phyloP scores from a whole-genome alignment of 2,113 vertebrate genomes.

The Macrotis lagotis region DNA sequence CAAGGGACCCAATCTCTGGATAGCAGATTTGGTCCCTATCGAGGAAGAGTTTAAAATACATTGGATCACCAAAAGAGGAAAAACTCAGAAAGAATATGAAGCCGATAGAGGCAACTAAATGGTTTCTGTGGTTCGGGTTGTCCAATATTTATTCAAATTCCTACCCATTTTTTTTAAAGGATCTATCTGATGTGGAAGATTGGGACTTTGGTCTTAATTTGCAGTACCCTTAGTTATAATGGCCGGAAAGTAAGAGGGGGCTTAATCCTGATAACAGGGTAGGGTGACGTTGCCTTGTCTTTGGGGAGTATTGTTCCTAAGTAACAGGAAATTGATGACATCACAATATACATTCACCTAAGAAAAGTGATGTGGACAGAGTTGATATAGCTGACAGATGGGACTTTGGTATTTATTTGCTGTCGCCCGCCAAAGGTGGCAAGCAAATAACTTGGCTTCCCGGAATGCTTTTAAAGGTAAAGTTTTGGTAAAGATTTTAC shows the following conservation, averaged over 20 bases:
- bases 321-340: not conserved
- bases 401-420: not conserved
- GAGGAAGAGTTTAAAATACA: not conserved
- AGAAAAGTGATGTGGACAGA: not conserved
- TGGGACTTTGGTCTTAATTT: not conserved
- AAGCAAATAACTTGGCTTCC: not conserved
- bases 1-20: not conserved
- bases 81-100: not conserved
- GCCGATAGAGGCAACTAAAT: not conserved
- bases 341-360: not conserved
- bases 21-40: not conserved
- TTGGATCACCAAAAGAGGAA: not conserved
- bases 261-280: not conserved
- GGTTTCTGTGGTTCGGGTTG: not conserved
- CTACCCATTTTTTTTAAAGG: not conserved
- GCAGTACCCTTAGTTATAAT: not conserved
- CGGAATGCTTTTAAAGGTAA: not conserved
- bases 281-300: not conserved
- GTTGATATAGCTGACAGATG: not conserved
- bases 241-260: not conserved
- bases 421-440: not conserved
- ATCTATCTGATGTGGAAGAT: not conserved
- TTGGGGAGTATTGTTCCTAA: not conserved
- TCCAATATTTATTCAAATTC: not conserved
- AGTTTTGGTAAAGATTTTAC: not conserved